Conservation (phyloP, 2,113 vertebrate genomes). For the Regulus satrapa region DNA sequence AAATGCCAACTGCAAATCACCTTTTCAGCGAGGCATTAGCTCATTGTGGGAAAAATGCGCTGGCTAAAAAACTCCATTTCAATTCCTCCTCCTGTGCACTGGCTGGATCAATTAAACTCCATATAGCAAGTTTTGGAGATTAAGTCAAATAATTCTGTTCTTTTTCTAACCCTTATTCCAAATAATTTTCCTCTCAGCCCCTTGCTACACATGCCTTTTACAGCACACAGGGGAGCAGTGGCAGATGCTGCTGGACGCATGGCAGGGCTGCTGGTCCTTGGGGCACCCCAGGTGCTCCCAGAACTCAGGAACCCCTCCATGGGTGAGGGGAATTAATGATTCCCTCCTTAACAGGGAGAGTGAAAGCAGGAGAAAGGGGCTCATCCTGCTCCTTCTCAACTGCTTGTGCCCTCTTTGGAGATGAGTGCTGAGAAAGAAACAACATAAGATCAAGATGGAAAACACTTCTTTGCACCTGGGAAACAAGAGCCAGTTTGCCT, state of each 20-base stretch:
- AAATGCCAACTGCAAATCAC: slow-evolving; percentile 49
- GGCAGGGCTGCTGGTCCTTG: neutral
- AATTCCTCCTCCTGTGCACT: neutral
- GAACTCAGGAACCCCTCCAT: neutral
- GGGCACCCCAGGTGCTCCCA: neutral
- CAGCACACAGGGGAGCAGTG: neutral
- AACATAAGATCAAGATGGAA: neutral
- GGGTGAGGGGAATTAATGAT: neutral
- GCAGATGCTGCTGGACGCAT: accelerated
- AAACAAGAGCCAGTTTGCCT: neutral
- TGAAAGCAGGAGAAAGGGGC: accelerated
- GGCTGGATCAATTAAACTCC: neutral
- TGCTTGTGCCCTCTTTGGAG: neutral
- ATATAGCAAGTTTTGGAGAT: neutral
- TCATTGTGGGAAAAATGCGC: slow-evolving; percentile 22
- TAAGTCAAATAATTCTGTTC: neutral
- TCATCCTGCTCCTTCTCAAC: neutral
- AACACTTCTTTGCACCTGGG: neutral
- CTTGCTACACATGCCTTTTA: neutral
- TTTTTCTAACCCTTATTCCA: neutral
- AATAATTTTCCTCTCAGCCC: neutral
- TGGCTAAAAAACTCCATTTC: neutral
- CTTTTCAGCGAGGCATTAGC: slow-evolving; percentile 39
- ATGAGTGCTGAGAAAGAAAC: neutral
- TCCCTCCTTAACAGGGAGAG: neutral